A percentile compares a stretch with the other conserved stretches of the same genome.
Evolutionary conservation across 2,113 vertebrate genomes (phyloP).

Genomic region (Percopsis transmontana): DNA sequence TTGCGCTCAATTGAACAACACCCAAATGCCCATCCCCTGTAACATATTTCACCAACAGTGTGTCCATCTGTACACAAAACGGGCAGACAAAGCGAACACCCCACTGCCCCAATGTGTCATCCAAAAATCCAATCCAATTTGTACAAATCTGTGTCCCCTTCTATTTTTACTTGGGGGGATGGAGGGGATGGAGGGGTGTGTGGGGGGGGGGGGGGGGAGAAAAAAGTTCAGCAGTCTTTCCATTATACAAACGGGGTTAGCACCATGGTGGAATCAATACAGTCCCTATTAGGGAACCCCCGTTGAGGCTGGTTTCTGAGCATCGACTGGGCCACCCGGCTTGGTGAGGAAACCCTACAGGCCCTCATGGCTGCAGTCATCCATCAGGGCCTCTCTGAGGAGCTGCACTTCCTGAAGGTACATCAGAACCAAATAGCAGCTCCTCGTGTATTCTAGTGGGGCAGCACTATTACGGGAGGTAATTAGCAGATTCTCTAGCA

Average conservation of each 20-base stretch:
- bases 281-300: constrained; percentile 66
- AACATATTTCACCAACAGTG: constrained; percentile 1
- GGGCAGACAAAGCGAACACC: constrained; percentile 31
- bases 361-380: constrained; percentile 4
- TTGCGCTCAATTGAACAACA: not conserved
- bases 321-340: constrained; percentile 54
- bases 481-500: constrained; percentile 28
- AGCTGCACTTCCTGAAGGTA: constrained; percentile 28
- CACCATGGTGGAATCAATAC: constrained; percentile 65
- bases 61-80: not conserved
- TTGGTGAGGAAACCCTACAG: constrained; percentile 35
- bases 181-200: too few species aligned
- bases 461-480: constrained; percentile 28
- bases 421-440: constrained; percentile 6
- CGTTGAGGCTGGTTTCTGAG: constrained; percentile 49
- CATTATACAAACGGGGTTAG: constrained; percentile 63
- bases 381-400: constrained; percentile 19
- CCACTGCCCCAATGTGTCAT: constrained; percentile 22
- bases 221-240: constrained; percentile 41
- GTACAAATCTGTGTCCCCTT: constrained; percentile 19
- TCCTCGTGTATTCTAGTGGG: constrained; percentile 35
- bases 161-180: constrained; percentile 8
- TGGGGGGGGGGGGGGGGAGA: not conserved
- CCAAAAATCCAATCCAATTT: constrained; percentile 18
- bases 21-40: constrained; percentile 11